Base-by-base conservation (phyloP, 2,113 vertebrate species). In the Thymallus thymallus region DNA sequence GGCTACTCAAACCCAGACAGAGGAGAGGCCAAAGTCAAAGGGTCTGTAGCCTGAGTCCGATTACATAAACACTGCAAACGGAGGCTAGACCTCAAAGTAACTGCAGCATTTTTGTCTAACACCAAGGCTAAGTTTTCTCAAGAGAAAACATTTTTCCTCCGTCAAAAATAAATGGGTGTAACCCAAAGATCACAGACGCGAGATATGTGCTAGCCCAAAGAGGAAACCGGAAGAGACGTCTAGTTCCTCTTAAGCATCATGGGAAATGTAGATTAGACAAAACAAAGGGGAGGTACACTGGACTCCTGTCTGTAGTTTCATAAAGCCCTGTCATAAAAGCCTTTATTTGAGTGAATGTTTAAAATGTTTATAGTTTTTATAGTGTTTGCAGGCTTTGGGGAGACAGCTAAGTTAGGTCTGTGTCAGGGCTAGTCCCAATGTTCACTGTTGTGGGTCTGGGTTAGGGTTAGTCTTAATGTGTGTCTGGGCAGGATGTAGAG, bases 211-310 rank as follows among this genome's bases (percentile, higher is more conserved):
- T 78, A 77, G 60, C 68, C 76, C 23, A 71, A 85, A 67, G 87
- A 80, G 84, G 90, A 86, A 92, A 90, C 91, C 92, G 94, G 93
- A 95, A 94, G 89, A 90, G 89, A 93, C 78, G 90, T 75, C 65
- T 75, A 81, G 89, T 91, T 94, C 92, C 88, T 91, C 86, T 56
- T 74, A 62, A 72, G 89, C 92, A 85, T 91, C 89, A 83, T 88
- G 89, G 91, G 90, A 93, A 91, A 90, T 89, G 80, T 66, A 90
- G 90, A 92, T 92, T 91, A 95, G 93, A 94, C 94, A 92, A 58
- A 69, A 60, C 35, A 41, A 41, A 41, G 35, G 71, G 72, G 85
- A 76, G 87, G 81, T 77, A 65, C 0, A 2, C 89, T 80, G 22
- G 46, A 69, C 48, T 72, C 76, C 80, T 3, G 65, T 77, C 35